Conservation (phyloP, 2,888 invertebrate species). For the Listrodromus nycthemerus region DNA sequence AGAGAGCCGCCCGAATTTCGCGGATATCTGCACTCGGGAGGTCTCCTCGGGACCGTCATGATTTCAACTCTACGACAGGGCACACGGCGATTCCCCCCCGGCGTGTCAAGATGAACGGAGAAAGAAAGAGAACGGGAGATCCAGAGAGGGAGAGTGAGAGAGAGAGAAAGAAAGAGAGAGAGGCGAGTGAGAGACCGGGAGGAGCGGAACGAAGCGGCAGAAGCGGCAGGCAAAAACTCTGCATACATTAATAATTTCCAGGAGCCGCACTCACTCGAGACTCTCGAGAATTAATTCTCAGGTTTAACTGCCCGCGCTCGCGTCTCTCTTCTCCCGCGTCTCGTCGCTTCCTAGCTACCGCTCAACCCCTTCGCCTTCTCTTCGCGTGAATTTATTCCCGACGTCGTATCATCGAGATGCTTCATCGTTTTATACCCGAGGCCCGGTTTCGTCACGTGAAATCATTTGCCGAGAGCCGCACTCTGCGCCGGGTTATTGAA, state of each 20-base stretch:
- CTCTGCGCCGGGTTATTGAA: slow-evolving; percentile 1
- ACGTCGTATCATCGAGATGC: slow-evolving; percentile 61
- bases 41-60: slow-evolving; percentile 72
- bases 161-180: slow-evolving; percentile 56
- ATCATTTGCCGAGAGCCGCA: slow-evolving; percentile 28
- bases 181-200: slow-evolving; percentile 72
- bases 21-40: slow-evolving; percentile 78
- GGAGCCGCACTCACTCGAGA: slow-evolving; percentile 71
- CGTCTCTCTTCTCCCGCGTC: slow-evolving; percentile 9
- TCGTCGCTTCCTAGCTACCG: slow-evolving; percentile 16
- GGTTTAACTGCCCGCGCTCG: slow-evolving; percentile 64
- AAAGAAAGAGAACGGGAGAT: slow-evolving; percentile 30
- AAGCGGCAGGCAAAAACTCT: slow-evolving; percentile 78
- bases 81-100: slow-evolving; percentile 45
- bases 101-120: slow-evolving; percentile 31
- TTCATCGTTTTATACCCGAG: slow-evolving; percentile 26
- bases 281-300: slow-evolving; percentile 72
- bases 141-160: slow-evolving; percentile 25
- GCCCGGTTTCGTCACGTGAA: slow-evolving; percentile 44
- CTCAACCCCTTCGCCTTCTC: slow-evolving; percentile 20
- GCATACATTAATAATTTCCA: slow-evolving; percentile 81
- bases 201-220: slow-evolving; percentile 63
- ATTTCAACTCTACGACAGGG: slow-evolving; percentile 72
- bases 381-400: slow-evolving; percentile 55
- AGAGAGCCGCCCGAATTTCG: slow-evolving; percentile 62